Evolutionary conservation across 2,888 invertebrate species (phyloP), one percentile per base, ranked within the genome.

Genomic region (Eristalis arbustorum): DNA sequence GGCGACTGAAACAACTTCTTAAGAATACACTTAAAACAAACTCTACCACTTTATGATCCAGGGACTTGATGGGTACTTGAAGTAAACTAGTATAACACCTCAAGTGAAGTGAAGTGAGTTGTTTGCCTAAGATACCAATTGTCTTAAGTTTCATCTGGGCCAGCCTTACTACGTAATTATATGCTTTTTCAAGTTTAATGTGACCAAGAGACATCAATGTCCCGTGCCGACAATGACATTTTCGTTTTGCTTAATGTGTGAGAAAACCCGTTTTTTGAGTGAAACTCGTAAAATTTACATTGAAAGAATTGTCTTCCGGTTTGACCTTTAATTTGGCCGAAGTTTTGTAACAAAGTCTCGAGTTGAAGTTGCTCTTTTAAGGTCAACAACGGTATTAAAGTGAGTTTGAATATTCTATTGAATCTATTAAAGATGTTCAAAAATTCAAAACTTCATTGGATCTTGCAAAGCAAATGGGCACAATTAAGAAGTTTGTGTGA

Each of bases 231-330:
- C 18, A 49, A 49, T 49, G 18, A 8, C 18, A 18, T 18, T 49
- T 49, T 49, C 18, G 5, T 42, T n/a, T n/a, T 42, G n/a, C 18
- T 18, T 49, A 4, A 68, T 68, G 76, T 76, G 76, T 76, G 49
- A n/a, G n/a, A 28, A 56, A 69, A 69, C 62, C 25, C 23, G 56
- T 69, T 77, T 57, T 77, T 57, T 14, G 6, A 23, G 18, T 6
- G 13, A 56, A 34, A 13, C 11, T 62, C 59, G 59, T 49, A 8
- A 63, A 62, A 18, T 71, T 69, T 31, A 59, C 37, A n/a, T 62
- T 13, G 11, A 56, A 31, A 31, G 40, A 77, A 37, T 40, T 22
- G n/a, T 64, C 71, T 78, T 71, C 78, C 71, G 77, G 63, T 64
- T 8, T 42, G 37, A 22, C 13, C 66, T 14, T n/a, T 28, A 63